Evolutionary conservation across 2,113 vertebrate species (phyloP).

Genomic region (Halichoerus grypus): DNA sequence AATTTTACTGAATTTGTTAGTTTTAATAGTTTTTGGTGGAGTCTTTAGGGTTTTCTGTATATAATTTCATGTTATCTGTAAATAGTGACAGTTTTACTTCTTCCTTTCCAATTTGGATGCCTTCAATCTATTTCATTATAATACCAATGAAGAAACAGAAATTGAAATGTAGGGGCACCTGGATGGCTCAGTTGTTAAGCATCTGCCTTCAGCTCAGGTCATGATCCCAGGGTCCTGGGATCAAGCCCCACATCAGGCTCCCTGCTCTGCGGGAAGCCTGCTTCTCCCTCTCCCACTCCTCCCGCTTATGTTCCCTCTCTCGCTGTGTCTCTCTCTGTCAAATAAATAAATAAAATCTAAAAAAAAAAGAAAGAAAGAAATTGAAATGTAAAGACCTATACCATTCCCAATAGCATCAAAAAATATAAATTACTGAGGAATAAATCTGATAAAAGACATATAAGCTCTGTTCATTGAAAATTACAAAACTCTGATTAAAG

Average conservation of each 20-base stretch:
- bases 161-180: background rate
- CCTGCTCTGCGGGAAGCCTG: too few species aligned
- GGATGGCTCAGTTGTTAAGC: too few species aligned
- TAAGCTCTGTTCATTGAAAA: background rate
- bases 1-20: background rate
- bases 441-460: background rate
- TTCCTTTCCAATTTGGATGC: background rate
- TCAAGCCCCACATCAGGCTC: too few species aligned
- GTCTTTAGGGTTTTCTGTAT: background rate
- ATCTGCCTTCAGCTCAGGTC: too few species aligned
- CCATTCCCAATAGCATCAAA: background rate
- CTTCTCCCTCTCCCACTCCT: too few species aligned
- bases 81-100: background rate
- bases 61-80: background rate
- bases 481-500: background rate
- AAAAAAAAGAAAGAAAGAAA: background rate
- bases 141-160: constrained; percentile 17
- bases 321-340: too few species aligned
- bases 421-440: background rate
- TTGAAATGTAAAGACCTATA: background rate
- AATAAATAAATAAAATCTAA: too few species aligned
- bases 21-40: background rate
- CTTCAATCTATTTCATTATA: background rate
- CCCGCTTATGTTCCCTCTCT: too few species aligned
- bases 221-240: too few species aligned